Evolutionary conservation across 2,888 invertebrate species (phyloP), one percentile per base, ranked within the genome.

Genomic region (Andrena haemorrhoa): DNA sequence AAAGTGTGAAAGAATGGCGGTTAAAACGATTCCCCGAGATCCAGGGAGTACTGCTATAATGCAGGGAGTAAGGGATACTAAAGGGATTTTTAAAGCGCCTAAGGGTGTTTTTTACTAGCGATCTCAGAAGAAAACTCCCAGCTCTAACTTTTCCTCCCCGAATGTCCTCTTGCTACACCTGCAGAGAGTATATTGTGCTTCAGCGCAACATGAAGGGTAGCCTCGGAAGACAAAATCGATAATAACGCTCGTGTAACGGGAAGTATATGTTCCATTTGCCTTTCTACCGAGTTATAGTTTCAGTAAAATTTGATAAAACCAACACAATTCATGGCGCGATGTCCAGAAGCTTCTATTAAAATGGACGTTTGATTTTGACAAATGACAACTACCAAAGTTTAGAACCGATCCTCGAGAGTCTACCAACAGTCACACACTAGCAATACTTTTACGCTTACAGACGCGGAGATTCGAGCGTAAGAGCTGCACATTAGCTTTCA

Each of bases 71-170:
- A 16, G 23, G 35, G 35, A 68, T 20, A 10, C 12, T 68, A 3
- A 12, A 33, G 20, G 33, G 33, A 68, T 56, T 68, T 33, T 35
- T 68, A 53, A 53, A 68, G 23, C 35, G 49, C 68, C 68, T 56
- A 35, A 20, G 53, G 68, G 35, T 23, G 8, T 53, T 33, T 31
- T 53, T n/a, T 35, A 12, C 51, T 31, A 35, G 53, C 49, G 53
- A 68, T 35, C 33, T 53, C 35, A 2, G 7, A 68, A 31, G 53
- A 20, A 68, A 68, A 53, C 53, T 68, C 53, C 68, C 8, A 35
- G 16, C 53, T 10, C 23, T 33, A 68, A 68, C 68, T 56, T 68
- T 53, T 68, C 53, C 68, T 53, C 23, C 26, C 33, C 53, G 68
- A 26, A 35, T 35, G 51, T 68, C 35, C 35, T 49, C 53, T 53